Evolutionary conservation across 2,797 vertebrate genomes (phyloP).

Genomic region (Erpetoichthys calabaricus): DNA sequence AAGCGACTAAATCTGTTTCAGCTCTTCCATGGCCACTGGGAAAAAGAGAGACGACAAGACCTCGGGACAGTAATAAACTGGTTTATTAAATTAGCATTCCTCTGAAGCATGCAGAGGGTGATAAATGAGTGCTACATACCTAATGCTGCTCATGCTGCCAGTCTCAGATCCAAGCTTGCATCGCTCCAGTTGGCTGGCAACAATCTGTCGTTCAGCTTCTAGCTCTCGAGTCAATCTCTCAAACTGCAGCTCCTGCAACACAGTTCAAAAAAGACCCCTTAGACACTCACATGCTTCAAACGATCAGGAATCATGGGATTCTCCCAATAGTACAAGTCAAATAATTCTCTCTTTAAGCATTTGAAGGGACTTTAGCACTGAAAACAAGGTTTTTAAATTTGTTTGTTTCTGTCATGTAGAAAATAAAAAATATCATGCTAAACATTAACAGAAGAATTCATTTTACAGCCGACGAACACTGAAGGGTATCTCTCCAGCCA

Average conservation of each 20-base stretch:
- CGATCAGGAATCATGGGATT: no score
- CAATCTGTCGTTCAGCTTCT: slow-evolving; percentile 93
- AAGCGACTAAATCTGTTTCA: not conserved
- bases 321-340: no score
- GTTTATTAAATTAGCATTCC: slow-evolving; percentile 5
- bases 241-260: slow-evolving; percentile 87
- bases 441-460: no score
- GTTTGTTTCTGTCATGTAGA: no score
- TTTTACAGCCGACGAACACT: no score
- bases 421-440: no score
- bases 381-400: no score
- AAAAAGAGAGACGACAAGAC: no score
- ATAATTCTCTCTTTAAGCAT: no score
- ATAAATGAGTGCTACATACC: slow-evolving; percentile 41
- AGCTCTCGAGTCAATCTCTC: slow-evolving; percentile 94
- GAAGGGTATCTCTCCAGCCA: no score
- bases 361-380: no score
- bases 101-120: slow-evolving; percentile 2
- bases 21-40: not conserved
- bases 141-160: slow-evolving; percentile 96
- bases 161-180: slow-evolving; percentile 96
- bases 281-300: slow-evolving; percentile 9
- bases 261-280: slow-evolving; percentile 1
- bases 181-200: slow-evolving; percentile 93
- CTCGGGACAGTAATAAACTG: not conserved